Percentiles rank a stretch among this genome's conserved stretches.
Conservation (phyloP, 2,113 vertebrate species). For the Pardalotus punctatus region DNA sequence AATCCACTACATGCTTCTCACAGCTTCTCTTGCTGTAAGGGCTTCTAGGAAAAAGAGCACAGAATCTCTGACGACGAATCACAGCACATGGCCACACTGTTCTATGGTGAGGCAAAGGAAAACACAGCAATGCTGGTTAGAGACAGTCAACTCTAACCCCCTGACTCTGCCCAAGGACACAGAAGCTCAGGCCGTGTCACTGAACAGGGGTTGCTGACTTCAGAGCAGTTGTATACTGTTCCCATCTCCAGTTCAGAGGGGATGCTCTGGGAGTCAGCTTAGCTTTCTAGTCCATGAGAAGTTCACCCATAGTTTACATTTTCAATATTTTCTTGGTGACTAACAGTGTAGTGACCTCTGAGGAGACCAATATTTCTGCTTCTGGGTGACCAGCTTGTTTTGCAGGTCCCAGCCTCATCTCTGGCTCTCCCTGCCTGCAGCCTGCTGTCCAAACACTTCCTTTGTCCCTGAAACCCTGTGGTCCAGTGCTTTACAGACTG, state of each 20-base stretch:
- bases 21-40: neutral
- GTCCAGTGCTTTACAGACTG: neutral
- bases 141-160: neutral
- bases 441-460: neutral
- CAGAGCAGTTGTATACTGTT: neutral
- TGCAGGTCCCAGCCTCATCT: neutral
- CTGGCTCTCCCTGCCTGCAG: neutral
- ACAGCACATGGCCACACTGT: rapidly evolving
- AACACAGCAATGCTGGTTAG: neutral
- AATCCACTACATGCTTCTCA: no score
- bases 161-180: neutral
- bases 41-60: neutral
- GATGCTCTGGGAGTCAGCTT: neutral
- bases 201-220: neutral
- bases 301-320: neutral
- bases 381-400: neutral
- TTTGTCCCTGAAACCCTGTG: neutral
- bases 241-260: neutral
- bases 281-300: neutral
- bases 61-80: neutral
- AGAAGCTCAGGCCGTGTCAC: neutral
- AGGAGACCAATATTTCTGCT: neutral
- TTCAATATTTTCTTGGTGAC: constrained; percentile 9
- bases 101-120: neutral
- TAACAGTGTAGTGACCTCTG: constrained; percentile 16